A percentile compares a stretch with the other conserved stretches of the same genome.
Evolutionary conservation across 2,797 vertebrate species (phyloP).

Genomic region (Danionella dracula): DNA sequence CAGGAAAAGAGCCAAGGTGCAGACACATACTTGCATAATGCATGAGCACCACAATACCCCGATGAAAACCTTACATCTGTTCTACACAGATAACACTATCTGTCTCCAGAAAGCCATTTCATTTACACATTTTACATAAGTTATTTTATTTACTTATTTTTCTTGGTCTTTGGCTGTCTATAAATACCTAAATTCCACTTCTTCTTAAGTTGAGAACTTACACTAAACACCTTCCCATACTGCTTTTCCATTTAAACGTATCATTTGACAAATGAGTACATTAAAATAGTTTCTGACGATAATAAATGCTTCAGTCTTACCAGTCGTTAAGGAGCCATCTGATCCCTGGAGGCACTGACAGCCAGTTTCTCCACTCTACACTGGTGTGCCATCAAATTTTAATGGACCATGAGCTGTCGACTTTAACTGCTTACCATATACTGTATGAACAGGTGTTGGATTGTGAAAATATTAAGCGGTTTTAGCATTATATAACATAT

Average conservation of each 20-base stretch:
- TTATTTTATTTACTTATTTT: too few relatives aligned
- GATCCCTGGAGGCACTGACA: conserved; percentile 57
- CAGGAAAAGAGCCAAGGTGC: neutral
- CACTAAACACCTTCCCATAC: too few relatives aligned
- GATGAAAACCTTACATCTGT: neutral
- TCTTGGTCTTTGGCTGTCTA: too few relatives aligned
- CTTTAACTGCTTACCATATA: neutral
- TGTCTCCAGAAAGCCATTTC: neutral
- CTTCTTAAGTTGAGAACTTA: too few relatives aligned
- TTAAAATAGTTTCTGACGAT: too few relatives aligned
- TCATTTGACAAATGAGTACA: too few relatives aligned
- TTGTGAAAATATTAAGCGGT: too few relatives aligned
- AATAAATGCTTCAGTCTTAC: conserved; percentile 51
- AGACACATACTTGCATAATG: conserved; percentile 29
- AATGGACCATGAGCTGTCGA: conserved; percentile 38
- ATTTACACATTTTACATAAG: too few relatives aligned
- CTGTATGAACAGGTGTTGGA: too few relatives aligned
- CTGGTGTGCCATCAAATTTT: conserved; percentile 57
- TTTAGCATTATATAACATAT: too few relatives aligned
- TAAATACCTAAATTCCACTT: too few relatives aligned
- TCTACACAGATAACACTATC: neutral
- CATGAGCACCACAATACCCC: conserved; percentile 4
- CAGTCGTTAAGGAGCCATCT: conserved; percentile 58
- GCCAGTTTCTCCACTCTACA: conserved; percentile 29
- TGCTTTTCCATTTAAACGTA: too few relatives aligned